Evolutionary conservation across 1,140 invertebrate species (phyloP).

Genomic region (Brachionus plicatilis): DNA sequence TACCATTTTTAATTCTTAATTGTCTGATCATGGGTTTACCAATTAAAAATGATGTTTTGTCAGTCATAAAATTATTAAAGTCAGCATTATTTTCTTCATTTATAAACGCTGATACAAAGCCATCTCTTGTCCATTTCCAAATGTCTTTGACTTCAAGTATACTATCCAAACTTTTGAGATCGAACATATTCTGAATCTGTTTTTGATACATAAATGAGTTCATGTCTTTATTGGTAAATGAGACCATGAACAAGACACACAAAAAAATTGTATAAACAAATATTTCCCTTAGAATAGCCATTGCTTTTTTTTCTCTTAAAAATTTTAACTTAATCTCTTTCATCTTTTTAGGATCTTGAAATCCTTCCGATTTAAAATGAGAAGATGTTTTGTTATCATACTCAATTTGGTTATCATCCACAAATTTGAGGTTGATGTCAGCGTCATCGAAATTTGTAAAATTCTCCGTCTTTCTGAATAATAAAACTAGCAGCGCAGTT

Average conservation of each 20-base stretch:
- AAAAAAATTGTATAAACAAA: conserved; percentile 44
- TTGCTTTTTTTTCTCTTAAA: conserved; percentile 18
- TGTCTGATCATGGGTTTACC: conserved; percentile 59
- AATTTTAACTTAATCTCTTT: neutral
- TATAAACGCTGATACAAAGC: conserved; percentile 54
- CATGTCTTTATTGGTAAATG: conserved; percentile 9
- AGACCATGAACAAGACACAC: neutral
- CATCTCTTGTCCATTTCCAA: conserved; percentile 56
- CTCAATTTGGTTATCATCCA: neutral
- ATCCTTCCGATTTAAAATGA: neutral
- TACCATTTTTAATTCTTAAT: conserved; percentile 33
- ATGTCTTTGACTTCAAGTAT: conserved; percentile 46
- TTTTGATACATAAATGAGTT: neutral
- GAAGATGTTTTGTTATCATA: neutral
- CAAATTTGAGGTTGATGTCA: neutral
- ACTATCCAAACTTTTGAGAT: neutral
- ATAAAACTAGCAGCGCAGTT: neutral
- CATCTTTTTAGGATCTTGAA: neutral
- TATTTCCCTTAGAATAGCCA: conserved; percentile 48
- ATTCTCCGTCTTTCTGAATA: conserved; percentile 2
- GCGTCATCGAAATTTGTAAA: conserved; percentile 20
- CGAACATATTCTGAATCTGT: neutral
- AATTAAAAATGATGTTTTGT: conserved; percentile 59
- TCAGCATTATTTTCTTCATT: conserved; percentile 58
- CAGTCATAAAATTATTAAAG: conserved; percentile 57